Percentiles rank a stretch among this genome's conserved stretches.
Evolutionary conservation across 1,140 invertebrate genomes (phyloP).

Genomic region (Alviniconcha marisindica): DNA sequence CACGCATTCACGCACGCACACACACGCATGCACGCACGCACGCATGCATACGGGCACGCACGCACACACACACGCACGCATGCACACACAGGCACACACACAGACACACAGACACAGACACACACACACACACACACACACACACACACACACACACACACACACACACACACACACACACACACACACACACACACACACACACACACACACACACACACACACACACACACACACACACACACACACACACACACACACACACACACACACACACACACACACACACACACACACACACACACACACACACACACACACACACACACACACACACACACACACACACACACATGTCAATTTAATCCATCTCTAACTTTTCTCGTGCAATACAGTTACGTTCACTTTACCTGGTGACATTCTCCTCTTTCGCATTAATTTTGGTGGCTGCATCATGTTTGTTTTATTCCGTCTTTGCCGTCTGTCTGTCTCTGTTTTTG

Average conservation of each 20-base stretch:
- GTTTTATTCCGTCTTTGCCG: no score
- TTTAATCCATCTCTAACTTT: no score
- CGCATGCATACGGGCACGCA: not conserved
- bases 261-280: not conserved
- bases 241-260: not conserved
- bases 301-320: conserved; percentile 12
- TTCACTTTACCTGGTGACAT: no score
- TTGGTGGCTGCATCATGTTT: no score
- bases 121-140: conserved; percentile 6
- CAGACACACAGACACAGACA: conserved; percentile 3
- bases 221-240: not conserved
- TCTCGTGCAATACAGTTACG: no score
- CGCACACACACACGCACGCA: not conserved
- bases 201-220: not conserved
- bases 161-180: not conserved
- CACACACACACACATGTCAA: not conserved
- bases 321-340: not conserved
- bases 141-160: conserved; percentile 19
- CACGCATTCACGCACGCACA: not conserved
- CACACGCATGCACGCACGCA: conserved; percentile 3
- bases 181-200: not conserved
- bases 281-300: conserved; percentile 1
- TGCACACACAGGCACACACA: conserved; percentile 20
- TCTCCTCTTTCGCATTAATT: no score
- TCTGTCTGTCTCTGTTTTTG: not conserved